Evolutionary conservation across 2,888 invertebrate genomes (phyloP).

Genomic region (Drosophila lacicola): DNA sequence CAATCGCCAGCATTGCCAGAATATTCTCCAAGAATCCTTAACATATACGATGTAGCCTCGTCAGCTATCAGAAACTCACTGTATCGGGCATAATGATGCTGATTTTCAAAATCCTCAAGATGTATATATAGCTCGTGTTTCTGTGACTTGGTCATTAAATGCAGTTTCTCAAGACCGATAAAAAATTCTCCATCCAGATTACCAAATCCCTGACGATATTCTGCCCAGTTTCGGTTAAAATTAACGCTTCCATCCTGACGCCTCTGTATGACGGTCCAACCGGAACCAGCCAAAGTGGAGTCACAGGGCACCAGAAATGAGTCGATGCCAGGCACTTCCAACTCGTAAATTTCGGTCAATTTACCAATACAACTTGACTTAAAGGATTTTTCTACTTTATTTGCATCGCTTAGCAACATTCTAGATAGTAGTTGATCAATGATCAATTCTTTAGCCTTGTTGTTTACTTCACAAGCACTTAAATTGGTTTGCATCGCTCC

Average conservation of each 20-base stretch:
- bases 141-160: constrained; percentile 83
- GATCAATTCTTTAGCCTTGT: not conserved
- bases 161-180: constrained; percentile 89
- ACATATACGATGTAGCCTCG: constrained; percentile 87
- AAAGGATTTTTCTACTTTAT: not conserved
- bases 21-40: constrained; percentile 88
- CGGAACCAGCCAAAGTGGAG: constrained; percentile 86
- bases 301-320: constrained; percentile 87
- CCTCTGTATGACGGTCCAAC: constrained; percentile 89
- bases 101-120: constrained; percentile 87
- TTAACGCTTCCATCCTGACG: constrained; percentile 88
- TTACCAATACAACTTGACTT: constrained; percentile 7
- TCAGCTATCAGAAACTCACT: constrained; percentile 88
- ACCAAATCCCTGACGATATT: constrained; percentile 89
- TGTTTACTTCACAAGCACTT: not conserved
- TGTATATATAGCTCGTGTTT: constrained; percentile 87
- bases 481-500: not conserved
- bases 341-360: constrained; percentile 10
- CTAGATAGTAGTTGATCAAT: constrained; percentile 1
- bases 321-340: constrained; percentile 7
- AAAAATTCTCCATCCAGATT: constrained; percentile 89
- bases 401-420: not conserved
- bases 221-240: constrained; percentile 88
- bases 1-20: constrained; percentile 89
- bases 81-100: constrained; percentile 87